These are phyloP conservation scores for Etheostoma cragini DNA, from an alignment of 2,113 vertebrate genomes.

Conservation along the genomic window DNA sequence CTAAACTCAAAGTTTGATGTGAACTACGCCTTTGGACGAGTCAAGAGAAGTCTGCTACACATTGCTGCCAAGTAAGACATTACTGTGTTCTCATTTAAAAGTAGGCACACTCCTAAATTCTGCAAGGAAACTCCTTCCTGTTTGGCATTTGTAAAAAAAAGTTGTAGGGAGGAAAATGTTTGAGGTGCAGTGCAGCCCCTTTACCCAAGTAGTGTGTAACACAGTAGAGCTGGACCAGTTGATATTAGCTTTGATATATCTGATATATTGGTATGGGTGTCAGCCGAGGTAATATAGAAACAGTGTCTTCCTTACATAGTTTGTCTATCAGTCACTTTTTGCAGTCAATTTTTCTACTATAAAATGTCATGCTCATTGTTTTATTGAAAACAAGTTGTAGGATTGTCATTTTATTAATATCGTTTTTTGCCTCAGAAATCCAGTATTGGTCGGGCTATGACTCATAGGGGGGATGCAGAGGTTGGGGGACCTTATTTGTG, in stretches of 20 bases:
- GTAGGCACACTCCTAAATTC: neutral
- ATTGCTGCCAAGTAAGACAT: conserved; percentile 95
- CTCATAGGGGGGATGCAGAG: too few relatives aligned
- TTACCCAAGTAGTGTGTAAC: neutral
- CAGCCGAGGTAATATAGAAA: neutral
- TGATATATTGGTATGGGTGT: neutral
- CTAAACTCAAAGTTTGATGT: conserved; percentile 99
- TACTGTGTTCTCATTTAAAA: neutral
- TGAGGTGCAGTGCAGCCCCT: neutral
- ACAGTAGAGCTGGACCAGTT: neutral
- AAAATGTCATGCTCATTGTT: neutral
- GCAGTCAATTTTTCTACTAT: neutral
- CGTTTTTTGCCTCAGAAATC: too few relatives aligned
- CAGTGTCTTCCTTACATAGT: neutral
- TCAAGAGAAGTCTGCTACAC: conserved; percentile 98
- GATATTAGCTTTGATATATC: neutral
- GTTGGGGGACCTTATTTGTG: too few relatives aligned
- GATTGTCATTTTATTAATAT: too few relatives aligned
- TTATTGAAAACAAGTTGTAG: too few relatives aligned
- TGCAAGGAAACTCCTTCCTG: neutral
- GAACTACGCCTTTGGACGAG: conserved; percentile 98
- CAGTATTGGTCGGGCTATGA: too few relatives aligned
- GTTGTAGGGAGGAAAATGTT: neutral
- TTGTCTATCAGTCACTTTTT: neutral
- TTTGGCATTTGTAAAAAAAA: neutral